A percentile compares a stretch with the other conserved stretches of the same genome.
phyloP scores from a whole-genome alignment of 1,140 invertebrate species.

The Bursaphelenchus mucronatus region DNA sequence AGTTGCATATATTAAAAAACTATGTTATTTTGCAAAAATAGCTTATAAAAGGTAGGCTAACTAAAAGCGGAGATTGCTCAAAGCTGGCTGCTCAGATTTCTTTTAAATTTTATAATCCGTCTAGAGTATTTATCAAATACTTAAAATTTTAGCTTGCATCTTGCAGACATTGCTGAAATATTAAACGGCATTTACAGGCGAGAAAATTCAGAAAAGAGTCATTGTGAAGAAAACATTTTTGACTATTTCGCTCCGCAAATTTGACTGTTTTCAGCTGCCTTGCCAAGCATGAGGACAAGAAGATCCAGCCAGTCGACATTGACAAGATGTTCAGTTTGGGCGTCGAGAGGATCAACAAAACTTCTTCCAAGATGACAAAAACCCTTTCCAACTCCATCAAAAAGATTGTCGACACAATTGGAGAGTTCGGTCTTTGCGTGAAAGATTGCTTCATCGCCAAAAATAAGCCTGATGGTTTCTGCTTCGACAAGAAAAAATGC shows the following conservation, averaged over 20 bases:
- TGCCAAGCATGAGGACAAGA: slow-evolving; percentile 2
- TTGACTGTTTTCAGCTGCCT: slow-evolving; percentile 22
- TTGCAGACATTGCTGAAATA: slow-evolving; percentile 2
- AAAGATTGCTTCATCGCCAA: slow-evolving; percentile 50
- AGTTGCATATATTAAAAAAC: not conserved
- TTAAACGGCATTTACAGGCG: too few species aligned
- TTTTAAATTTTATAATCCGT: not conserved
- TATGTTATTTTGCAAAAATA: slow-evolving; percentile 20
- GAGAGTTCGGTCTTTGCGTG: slow-evolving; percentile 47
- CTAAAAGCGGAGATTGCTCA: not conserved
- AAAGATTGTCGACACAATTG: slow-evolving; percentile 43
- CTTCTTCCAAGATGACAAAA: slow-evolving; percentile 37
- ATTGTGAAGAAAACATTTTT: too few species aligned
- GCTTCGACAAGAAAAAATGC: slow-evolving; percentile 49
- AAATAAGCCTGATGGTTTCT: slow-evolving; percentile 42
- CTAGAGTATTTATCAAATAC: not conserved
- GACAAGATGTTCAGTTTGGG: slow-evolving; percentile 48
- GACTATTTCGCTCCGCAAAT: not conserved
- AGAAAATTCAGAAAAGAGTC: too few species aligned
- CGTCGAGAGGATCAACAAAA: slow-evolving; percentile 45
- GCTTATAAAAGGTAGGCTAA: not conserved
- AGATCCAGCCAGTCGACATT: slow-evolving; percentile 50
- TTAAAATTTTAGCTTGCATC: not conserved
- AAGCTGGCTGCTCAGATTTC: not conserved
- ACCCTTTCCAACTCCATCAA: slow-evolving; percentile 41